Percentiles rank a stretch among this genome's conserved stretches.
Conservation (phyloP, 2,888 invertebrate genomes). For the Aspidiotus rigidus region DNA sequence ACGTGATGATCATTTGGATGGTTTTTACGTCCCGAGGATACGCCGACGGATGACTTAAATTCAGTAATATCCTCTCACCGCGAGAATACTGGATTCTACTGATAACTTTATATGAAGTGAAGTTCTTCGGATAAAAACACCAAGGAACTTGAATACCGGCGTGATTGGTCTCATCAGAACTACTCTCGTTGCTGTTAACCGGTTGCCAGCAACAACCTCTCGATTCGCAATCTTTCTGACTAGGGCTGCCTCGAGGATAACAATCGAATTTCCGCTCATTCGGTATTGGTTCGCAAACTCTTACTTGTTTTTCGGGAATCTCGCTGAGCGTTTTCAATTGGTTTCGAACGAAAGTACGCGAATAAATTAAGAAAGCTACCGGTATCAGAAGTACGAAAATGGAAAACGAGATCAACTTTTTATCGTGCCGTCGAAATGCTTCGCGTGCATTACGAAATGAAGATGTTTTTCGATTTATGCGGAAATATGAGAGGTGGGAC, state of each 20-base stretch:
- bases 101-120: slow-evolving; percentile 54
- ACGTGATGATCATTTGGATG: slow-evolving; percentile 53
- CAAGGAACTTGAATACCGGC: slow-evolving; percentile 49
- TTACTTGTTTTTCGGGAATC: not conserved
- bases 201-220: slow-evolving; percentile 39
- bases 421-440: too few species aligned
- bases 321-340: not conserved
- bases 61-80: slow-evolving; percentile 52
- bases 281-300: slow-evolving; percentile 32
- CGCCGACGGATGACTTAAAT: slow-evolving; percentile 49
- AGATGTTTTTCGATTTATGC: too few species aligned
- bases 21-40: slow-evolving; percentile 57
- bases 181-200: not conserved
- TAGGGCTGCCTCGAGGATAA: slow-evolving; percentile 37
- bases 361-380: too few species aligned
- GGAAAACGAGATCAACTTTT: too few species aligned
- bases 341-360: too few species aligned
- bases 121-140: slow-evolving; percentile 63
- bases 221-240: slow-evolving; percentile 36
- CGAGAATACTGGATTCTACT: slow-evolving; percentile 55
- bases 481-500: too few species aligned
- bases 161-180: not conserved
- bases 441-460: too few species aligned
- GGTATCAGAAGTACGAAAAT: too few species aligned
- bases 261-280: slow-evolving; percentile 39